Evolutionary conservation across 1,140 invertebrate genomes (phyloP), one percentile per base, ranked within the genome.

Genomic region (Tachypleus tridentatus): DNA sequence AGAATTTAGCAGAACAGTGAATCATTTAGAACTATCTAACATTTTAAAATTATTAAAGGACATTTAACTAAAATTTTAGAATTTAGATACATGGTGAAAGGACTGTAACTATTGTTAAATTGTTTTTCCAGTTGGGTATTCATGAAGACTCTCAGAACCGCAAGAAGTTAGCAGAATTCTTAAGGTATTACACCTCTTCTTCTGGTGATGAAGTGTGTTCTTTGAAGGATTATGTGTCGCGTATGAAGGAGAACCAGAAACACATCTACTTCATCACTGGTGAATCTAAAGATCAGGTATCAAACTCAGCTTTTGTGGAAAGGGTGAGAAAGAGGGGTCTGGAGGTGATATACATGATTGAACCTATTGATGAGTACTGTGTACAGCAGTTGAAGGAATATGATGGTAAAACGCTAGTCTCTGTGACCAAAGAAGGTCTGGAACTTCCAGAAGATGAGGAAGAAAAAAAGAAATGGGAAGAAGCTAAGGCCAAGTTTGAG

Each of bases 221-320:
- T 3, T 78, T 99, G 47, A 92, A 95, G 74, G 97, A 99, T 51
- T 99, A 99, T 75, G 91, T 97, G 7, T 88, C 87, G 11, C 84
- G 97, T 69, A 98, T 99, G 93, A 98, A 98, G 83, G 89, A 94
- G 70, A 96, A 87, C 79, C 97, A 99, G 79, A 97, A 97, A 74
- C 86, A 89, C 79, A 96, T 99, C 73, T 99, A 98, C 80, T 98
- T 90, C 82, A 98, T 99, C 77, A 98, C 93, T 74, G 94, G 96
- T 72, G 95, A 98, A 77, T 92, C 83, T 78, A 88, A 86, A 73
- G 96, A 98, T 62, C 88, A 90, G 74, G 95, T 98, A n/a, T 85
- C 90, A 71, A 94, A 93, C 79, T 98, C 94, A 53, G 89, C 96
- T 0, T 98, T 98, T 75, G 95, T 99, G 67, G 97, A 99, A 79